Conservation (phyloP, 1,140 invertebrate genomes). For the Penaeus japonicus region DNA sequence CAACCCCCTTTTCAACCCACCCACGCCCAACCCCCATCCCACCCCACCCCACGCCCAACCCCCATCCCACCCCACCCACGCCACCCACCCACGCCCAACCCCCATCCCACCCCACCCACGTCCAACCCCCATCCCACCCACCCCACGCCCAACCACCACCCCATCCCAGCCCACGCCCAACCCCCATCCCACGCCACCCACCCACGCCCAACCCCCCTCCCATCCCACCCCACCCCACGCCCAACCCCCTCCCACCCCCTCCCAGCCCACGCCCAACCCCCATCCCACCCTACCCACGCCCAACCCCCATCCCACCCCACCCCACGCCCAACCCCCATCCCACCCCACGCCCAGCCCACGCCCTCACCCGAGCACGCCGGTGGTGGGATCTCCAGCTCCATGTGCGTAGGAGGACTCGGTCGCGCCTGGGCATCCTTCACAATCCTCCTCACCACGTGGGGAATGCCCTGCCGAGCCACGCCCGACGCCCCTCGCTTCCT, state of each 20-base stretch:
- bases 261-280: neutral
- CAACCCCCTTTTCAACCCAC: too few species aligned
- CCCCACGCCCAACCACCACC: too few species aligned
- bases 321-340: neutral
- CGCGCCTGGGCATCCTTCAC: neutral
- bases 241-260: neutral
- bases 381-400: slow-evolving; percentile 11
- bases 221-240: too few species aligned
- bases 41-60: too few species aligned
- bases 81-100: too few species aligned
- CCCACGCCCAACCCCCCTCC: too few species aligned
- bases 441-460: neutral
- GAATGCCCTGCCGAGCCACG: neutral
- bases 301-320: neutral
- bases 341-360: neutral
- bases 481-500: neutral
- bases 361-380: neutral
- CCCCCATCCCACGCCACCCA: neutral
- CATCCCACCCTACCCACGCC: neutral
- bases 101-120: too few species aligned
- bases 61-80: too few species aligned
- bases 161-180: too few species aligned
- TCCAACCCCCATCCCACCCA: too few species aligned
- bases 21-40: too few species aligned
- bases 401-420: neutral